phyloP scores from a whole-genome alignment of 2,113 vertebrate species.

The Notarius lentiginosus region DNA sequence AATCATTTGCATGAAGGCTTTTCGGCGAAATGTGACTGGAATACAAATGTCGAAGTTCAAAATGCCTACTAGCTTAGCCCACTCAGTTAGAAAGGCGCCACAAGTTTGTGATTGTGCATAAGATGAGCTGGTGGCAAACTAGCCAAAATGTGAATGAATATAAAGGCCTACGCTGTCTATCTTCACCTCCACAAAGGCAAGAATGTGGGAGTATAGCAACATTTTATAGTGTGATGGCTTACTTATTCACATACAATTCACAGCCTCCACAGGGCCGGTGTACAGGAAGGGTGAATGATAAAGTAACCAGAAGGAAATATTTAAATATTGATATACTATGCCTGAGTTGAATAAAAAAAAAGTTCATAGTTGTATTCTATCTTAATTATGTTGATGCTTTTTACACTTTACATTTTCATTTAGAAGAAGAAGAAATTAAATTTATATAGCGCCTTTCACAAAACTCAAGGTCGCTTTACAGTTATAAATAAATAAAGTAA shows the following conservation, averaged over 20 bases:
- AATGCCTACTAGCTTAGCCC: conserved; percentile 11
- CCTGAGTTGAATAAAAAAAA: background rate
- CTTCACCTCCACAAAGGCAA: conserved; percentile 21
- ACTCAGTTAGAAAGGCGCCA: conserved; percentile 8
- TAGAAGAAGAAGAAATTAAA: too few species aligned
- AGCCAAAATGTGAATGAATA: conserved; percentile 41
- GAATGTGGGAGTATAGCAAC: conserved; percentile 33
- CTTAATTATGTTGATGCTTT: background rate
- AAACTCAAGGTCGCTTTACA: too few species aligned
- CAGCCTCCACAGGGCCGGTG: conserved; percentile 31
- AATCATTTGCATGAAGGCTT: conserved; percentile 53
- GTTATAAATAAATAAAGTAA: too few species aligned
- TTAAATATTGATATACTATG: background rate
- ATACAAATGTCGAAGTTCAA: conserved; percentile 40
- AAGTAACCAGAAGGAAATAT: conserved; percentile 28
- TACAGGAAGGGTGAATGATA: conserved; percentile 38
- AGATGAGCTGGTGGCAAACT: conserved; percentile 23
- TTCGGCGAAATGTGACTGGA: conserved; percentile 40
- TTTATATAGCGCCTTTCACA: too few species aligned
- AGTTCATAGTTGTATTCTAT: background rate
- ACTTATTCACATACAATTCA: conserved; percentile 40
- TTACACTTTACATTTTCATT: background rate
- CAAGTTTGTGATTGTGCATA: conserved; percentile 46
- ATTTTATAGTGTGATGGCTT: conserved; percentile 30
- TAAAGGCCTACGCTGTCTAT: conserved; percentile 21